Conservation (phyloP, 2,113 vertebrate species). For the Thomomys bottae region DNA sequence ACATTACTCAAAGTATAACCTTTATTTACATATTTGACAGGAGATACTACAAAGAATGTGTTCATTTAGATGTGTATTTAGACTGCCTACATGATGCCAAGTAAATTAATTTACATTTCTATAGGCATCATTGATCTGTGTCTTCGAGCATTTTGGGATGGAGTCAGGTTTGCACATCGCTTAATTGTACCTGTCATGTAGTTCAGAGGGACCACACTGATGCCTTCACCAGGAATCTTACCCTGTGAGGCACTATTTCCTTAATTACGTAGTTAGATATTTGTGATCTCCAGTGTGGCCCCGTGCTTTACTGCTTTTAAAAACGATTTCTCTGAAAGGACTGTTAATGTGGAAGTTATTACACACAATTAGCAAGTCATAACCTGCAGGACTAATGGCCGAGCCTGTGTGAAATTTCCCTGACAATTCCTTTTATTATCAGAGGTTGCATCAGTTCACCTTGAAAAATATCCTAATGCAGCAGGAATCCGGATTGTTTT, state of each 20-base stretch:
- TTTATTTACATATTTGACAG: background rate
- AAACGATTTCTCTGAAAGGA: constrained; percentile 14
- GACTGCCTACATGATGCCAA: background rate
- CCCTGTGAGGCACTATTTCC: background rate
- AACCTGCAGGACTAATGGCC: background rate
- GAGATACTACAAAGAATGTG: background rate
- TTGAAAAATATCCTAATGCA: background rate
- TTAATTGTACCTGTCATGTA: background rate
- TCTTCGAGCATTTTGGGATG: background rate
- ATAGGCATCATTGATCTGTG: background rate
- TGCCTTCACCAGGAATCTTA: background rate
- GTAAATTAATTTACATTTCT: background rate
- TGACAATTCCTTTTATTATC: background rate
- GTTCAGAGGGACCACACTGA: background rate
- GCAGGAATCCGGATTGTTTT: background rate
- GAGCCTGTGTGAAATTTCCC: background rate
- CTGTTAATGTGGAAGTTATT: background rate
- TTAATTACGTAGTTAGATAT: background rate
- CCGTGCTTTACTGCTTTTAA: background rate
- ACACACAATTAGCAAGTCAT: background rate
- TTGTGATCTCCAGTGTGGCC: background rate
- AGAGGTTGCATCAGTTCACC: background rate
- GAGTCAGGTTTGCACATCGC: background rate
- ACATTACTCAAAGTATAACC: background rate
- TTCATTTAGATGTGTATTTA: background rate